Evolutionary conservation across 2,113 vertebrate species (phyloP).

Genomic region (Illadopsis cleaveri): DNA sequence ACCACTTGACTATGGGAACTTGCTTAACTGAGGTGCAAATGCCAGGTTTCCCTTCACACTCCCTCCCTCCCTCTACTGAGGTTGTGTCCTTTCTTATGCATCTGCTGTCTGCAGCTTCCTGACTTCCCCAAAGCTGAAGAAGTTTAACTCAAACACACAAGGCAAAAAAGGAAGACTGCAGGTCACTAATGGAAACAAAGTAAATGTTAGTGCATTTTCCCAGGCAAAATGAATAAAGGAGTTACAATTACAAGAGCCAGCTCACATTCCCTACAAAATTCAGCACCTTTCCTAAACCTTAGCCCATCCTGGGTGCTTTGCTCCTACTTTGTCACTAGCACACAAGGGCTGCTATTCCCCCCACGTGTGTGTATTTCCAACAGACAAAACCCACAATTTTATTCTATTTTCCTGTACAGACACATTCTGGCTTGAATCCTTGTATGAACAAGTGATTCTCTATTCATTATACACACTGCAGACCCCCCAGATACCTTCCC

Average conservation of each 20-base stretch:
- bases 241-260: neutral
- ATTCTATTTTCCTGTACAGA: neutral
- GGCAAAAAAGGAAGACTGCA: neutral
- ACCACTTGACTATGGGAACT: neutral
- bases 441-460: neutral
- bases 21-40: neutral
- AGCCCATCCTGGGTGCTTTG: neutral
- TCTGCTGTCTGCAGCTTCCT: neutral
- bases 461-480: neutral
- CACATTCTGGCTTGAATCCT: neutral
- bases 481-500: neutral
- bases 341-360: neutral
- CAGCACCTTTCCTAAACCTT: neutral
- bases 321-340: neutral
- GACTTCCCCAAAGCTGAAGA: neutral
- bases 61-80: neutral
- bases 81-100: neutral
- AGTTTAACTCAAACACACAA: neutral
- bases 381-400: neutral
- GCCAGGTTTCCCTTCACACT: neutral
- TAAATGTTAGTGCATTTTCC: neutral
- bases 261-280: neutral
- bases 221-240: neutral
- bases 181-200: neutral
- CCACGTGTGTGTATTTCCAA: fast-evolving